Percentiles rank a stretch among this genome's conserved stretches.
These are phyloP conservation scores for Smithornis capensis DNA, from an alignment of 2,113 vertebrate species.

Conservation along the genomic window DNA sequence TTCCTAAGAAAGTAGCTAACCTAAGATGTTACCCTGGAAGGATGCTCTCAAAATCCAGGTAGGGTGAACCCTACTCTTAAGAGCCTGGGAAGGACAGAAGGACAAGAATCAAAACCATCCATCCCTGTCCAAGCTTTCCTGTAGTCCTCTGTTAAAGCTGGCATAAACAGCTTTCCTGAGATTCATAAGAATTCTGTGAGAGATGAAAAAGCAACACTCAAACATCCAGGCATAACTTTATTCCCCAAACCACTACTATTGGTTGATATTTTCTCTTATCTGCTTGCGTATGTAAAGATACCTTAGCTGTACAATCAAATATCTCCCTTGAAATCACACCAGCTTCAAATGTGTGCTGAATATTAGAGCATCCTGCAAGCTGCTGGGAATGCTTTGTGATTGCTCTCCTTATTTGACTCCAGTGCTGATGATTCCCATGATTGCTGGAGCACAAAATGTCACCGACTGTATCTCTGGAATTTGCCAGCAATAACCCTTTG, in stretches of 20 bases:
- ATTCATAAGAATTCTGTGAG: not conserved
- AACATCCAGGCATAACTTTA: not conserved
- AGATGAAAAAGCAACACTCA: not conserved
- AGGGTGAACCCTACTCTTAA: not conserved
- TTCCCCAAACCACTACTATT: not conserved
- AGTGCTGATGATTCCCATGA: not conserved
- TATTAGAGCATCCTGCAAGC: not conserved
- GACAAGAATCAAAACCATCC: not conserved
- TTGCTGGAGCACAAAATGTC: slow-evolving; percentile 14
- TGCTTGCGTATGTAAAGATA: not conserved
- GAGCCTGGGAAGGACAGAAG: not conserved
- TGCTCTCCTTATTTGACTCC: not conserved
- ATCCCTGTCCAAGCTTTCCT: not conserved
- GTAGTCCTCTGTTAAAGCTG: not conserved
- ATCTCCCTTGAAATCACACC: not conserved
- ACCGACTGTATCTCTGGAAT: not conserved
- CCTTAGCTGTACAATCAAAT: not conserved
- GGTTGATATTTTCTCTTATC: not conserved
- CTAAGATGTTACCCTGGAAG: not conserved
- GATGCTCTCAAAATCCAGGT: not conserved
- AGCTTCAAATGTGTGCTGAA: not conserved
- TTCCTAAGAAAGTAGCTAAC: too few relatives aligned
- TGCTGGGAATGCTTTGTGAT: not conserved
- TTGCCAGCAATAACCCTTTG: not conserved
- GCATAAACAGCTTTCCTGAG: not conserved